Evolutionary conservation across 2,888 invertebrate species (phyloP), one percentile per base, ranked within the genome.

Genomic region (Oxycera nigricornis): DNA sequence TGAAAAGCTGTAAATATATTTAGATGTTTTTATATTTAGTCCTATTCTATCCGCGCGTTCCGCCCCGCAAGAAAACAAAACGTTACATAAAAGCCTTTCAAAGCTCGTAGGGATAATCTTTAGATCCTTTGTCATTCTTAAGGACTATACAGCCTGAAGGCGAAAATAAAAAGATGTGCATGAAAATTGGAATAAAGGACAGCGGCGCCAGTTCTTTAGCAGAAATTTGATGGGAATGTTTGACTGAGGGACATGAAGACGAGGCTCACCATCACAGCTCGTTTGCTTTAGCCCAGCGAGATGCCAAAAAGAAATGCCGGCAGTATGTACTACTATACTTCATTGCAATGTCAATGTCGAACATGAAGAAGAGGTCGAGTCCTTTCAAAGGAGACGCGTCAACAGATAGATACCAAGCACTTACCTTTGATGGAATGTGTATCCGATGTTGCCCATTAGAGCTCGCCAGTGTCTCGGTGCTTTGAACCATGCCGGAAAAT

Each of bases 391-490:
- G 46, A 14, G 14, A 46, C 11, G 14, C 46, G 3, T 46, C 4
- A 46, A 7, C 17, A 17, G 14, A 46, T n/a, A 46, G 46, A 46
- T n/a, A 2, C 14, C 11, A 11, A 30, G 30, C 74, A 81, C 82
- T 84, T 81, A 86, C 86, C 84, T 88, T 84, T 93, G 91, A 86
- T 93, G 93, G 87, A 95, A 95, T 79, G 92, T 92, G 87, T 95
- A 95, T 80, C 93, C 92, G 81, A 91, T 91, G 81, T 91, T 90
- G 84, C 93, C 92, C 88, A 95, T 94, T 82, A 96, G 87, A 61
- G 95, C 94, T 86, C 95, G 94, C 95, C 96, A 96, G 80, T 94
- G 94, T 82, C 90, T 89, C 74, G 91, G 91, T 81, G 91, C 91
- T 78, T 94, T 93, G 86, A 95, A 89, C 95, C 95, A 96, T 22